phyloP scores from a whole-genome alignment of 2,888 invertebrate species.

The Julus scanicus region DNA sequence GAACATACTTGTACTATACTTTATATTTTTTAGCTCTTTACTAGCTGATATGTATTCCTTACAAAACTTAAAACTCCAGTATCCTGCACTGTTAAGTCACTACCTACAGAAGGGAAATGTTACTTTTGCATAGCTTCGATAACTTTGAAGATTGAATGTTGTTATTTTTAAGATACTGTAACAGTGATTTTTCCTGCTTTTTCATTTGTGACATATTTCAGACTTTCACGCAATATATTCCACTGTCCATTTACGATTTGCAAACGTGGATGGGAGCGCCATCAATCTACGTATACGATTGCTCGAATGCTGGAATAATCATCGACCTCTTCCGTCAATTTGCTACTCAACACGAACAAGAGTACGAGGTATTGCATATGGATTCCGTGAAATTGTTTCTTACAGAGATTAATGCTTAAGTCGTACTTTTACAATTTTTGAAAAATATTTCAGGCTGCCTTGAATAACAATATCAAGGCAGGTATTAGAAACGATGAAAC shows the following conservation, averaged over 20 bases:
- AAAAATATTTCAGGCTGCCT: background rate
- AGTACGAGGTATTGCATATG: slow-evolving; percentile 72
- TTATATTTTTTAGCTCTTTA: too few relatives aligned
- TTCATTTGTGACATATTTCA: slow-evolving; percentile 68
- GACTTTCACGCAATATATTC: slow-evolving; percentile 99
- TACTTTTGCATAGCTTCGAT: too few relatives aligned
- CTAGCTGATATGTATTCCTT: too few relatives aligned
- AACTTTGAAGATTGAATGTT: too few relatives aligned
- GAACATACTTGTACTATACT: too few relatives aligned
- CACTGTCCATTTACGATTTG: slow-evolving; percentile 96
- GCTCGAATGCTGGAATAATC: slow-evolving; percentile 97
- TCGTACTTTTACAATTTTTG: background rate
- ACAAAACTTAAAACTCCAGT: too few relatives aligned
- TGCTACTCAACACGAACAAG: slow-evolving; percentile 89
- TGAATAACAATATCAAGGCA: background rate
- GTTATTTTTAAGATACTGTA: too few relatives aligned
- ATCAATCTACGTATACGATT: slow-evolving; percentile 99
- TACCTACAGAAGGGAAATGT: too few relatives aligned
- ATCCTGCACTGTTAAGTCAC: too few relatives aligned
- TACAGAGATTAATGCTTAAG: background rate
- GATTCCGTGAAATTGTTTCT: background rate
- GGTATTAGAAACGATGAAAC: slow-evolving; percentile 53
- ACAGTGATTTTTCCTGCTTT: too few relatives aligned
- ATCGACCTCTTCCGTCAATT: slow-evolving; percentile 82
- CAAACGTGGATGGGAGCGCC: slow-evolving; percentile 99